Evolutionary conservation across 2,797 vertebrate genomes (phyloP), one percentile per base, ranked within the genome.

Genomic region (Merluccius polli): DNA sequence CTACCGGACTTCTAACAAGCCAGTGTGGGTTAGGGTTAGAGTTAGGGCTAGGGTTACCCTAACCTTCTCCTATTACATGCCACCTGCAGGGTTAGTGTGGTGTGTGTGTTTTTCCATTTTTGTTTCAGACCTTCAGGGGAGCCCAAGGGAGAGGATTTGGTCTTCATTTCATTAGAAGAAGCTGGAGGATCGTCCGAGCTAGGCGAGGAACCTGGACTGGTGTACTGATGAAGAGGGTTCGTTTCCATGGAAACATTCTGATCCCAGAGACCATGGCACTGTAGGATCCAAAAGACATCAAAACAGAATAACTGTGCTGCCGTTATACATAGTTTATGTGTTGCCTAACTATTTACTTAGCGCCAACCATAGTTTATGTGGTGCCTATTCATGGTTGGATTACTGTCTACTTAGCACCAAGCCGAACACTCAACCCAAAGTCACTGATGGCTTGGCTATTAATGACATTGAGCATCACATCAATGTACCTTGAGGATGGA

Each of bases 231-330:
- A 32, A 71, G 27, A 0, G 63, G 27, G 24, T 85, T 90, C 0
- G 75, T 41, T 21, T 78, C 84, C 1, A 71, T 82, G 70, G 92
- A 81, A 21, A 93, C 92, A 0, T 95, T 95, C 81, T 96, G 95
- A 82, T 98, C 96, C 97, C 97, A 98, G 71, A 98, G 82, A 35
- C 97, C 97, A 0, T 98, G 96, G 81, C 97, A 97, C 97, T 98
- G 76, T 3, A 32, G 21, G 29, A 41, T 69, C 67, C 13, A 48
- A 29, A 15, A 29, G 21, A 65, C 21, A 18, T 24, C 18, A 4
- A n/a, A n/a, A 4, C n/a, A 63, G 7, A 4, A 31, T 16, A 63
- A 2, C 48, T n/a, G n/a, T n/a, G n/a, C n/a, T n/a, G n/a, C n/a
- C n/a, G n/a, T n/a, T n/a, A n/a, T n/a, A n/a, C n/a, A n/a, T n/a